These are phyloP conservation scores for Arnoldichthys spilopterus DNA, from an alignment of 2,797 vertebrate species.

Conservation along the genomic window DNA sequence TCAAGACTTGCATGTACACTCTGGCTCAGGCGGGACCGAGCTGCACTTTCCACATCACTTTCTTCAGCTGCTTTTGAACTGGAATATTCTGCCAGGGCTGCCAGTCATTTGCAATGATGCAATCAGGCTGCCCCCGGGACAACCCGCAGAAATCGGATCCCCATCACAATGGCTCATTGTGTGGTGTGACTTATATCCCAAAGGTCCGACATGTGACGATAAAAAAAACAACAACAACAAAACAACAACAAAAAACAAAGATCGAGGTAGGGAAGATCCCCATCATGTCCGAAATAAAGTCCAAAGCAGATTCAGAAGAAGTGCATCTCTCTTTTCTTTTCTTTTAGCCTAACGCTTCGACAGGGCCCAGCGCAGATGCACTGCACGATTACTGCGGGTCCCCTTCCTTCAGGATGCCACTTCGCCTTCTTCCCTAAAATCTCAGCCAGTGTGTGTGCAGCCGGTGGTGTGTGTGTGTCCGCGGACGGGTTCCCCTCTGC, in stretches of 20 bases:
- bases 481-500: constrained; percentile 13
- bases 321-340: constrained; percentile 3
- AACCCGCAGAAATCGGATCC: background rate
- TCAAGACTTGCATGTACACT: constrained; percentile 4
- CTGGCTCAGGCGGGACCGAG: background rate
- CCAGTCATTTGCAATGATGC: constrained; percentile 3
- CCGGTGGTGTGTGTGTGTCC: background rate
- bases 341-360: background rate
- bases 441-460: background rate
- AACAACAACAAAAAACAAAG: background rate
- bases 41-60: background rate
- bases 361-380: constrained; percentile 23
- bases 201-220: background rate
- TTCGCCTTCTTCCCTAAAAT: background rate
- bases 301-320: constrained; percentile 27
- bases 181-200: constrained; percentile 43
- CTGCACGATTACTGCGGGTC: constrained; percentile 3
- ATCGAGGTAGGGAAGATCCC: background rate
- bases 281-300: constrained; percentile 22
- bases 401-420: background rate
- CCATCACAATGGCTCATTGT: constrained; percentile 11
- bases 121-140: background rate
- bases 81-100: no score
- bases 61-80: background rate
- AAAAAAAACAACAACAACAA: no score